phyloP scores from a whole-genome alignment of 2,113 vertebrate genomes.

The Hemibagrus wyckioides region DNA sequence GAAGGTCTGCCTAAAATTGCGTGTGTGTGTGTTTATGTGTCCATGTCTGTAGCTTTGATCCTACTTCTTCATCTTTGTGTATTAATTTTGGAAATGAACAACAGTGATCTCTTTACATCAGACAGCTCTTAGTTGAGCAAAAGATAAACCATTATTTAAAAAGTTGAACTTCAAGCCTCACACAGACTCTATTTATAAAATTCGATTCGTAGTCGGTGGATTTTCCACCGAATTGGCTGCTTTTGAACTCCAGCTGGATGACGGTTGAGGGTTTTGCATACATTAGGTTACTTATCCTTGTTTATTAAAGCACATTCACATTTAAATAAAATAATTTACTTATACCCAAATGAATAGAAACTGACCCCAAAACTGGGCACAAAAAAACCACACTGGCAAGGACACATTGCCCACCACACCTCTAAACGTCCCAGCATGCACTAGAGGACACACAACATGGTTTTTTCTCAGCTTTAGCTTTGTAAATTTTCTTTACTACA shows the following conservation, averaged over 20 bases:
- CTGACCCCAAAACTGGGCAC: slow-evolving; percentile 14
- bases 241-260: neutral
- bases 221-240: neutral
- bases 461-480: neutral
- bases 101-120: neutral
- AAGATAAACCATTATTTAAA: neutral
- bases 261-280: slow-evolving; percentile 12
- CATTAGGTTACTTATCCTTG: slow-evolving; percentile 9
- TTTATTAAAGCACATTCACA: neutral
- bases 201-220: neutral
- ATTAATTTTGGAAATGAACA: neutral
- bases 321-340: slow-evolving; percentile 22
- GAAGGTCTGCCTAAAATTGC: slow-evolving; percentile 78
- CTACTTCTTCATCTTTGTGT: neutral
- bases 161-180: neutral
- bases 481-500: too few species aligned
- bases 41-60: neutral
- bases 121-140: too few species aligned
- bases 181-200: neutral
- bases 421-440: neutral
- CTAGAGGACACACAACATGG: neutral
- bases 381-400: neutral
- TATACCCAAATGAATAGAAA: slow-evolving; percentile 22
- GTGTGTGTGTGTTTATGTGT: neutral
- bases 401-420: neutral